Evolutionary conservation across 2,113 vertebrate genomes (phyloP).

Genomic region (Lampris incognitus): DNA sequence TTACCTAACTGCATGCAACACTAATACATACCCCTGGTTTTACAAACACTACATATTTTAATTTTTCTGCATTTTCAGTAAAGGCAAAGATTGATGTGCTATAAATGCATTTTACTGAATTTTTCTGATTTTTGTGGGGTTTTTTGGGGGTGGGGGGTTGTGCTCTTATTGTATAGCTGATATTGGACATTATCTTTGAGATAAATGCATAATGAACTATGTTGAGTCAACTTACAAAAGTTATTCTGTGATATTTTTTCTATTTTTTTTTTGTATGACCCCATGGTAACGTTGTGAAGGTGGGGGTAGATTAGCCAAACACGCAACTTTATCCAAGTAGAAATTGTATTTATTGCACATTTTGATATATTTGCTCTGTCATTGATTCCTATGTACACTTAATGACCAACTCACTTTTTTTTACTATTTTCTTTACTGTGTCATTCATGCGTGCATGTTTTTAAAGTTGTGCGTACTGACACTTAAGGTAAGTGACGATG

Average conservation of each 20-base stretch:
- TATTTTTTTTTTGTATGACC: neutral
- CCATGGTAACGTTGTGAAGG: neutral
- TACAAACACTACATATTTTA: neutral
- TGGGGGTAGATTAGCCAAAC: slow-evolving; percentile 3
- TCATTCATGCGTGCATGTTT: slow-evolving; percentile 48
- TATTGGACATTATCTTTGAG: neutral
- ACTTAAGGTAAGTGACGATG: too few species aligned
- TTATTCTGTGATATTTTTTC: neutral
- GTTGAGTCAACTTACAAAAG: neutral
- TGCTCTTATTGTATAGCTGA: neutral
- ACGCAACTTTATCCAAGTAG: slow-evolving; percentile 28
- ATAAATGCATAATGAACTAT: neutral
- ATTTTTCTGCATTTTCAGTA: slow-evolving; percentile 5
- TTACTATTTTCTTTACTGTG: neutral
- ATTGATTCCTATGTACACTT: neutral
- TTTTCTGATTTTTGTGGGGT: too few species aligned
- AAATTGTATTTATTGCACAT: slow-evolving; percentile 71
- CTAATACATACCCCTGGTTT: slow-evolving; percentile 6
- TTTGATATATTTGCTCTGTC: slow-evolving; percentile 26
- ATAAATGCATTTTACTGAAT: too few species aligned
- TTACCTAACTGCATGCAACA: slow-evolving; percentile 33
- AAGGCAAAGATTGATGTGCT: neutral
- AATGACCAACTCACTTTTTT: neutral
- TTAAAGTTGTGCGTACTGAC: neutral
- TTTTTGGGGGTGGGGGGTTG: neutral